These are phyloP conservation scores for Lepidochrysops patricia DNA, from an alignment of 2,888 invertebrate species.

Conservation along the genomic window DNA sequence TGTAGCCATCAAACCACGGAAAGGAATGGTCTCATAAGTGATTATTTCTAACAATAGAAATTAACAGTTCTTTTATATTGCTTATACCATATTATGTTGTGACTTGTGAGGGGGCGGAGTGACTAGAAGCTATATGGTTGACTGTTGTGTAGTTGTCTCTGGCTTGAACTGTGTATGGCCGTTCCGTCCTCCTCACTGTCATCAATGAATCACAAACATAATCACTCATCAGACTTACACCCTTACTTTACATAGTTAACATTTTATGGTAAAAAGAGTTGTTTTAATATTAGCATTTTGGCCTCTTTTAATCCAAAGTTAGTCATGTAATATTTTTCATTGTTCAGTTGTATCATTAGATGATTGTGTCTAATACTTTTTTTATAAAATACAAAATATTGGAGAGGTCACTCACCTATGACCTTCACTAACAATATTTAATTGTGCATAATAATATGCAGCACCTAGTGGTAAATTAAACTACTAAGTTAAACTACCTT, in stretches of 20 bases:
- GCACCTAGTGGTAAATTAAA: no score
- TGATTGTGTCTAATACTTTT: no score
- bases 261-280: slow-evolving; percentile 56
- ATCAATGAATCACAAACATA: slow-evolving; percentile 21
- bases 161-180: slow-evolving; percentile 56
- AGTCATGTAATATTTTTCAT: no score
- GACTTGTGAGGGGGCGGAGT: slow-evolving; percentile 34
- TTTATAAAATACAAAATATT: no score
- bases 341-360: no score
- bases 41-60: slow-evolving; percentile 26
- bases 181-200: slow-evolving; percentile 20
- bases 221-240: slow-evolving; percentile 30
- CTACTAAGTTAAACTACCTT: no score
- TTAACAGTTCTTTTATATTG: slow-evolving; percentile 12
- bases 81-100: slow-evolving; percentile 10
- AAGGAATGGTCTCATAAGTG: slow-evolving; percentile 33
- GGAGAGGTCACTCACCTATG: no score
- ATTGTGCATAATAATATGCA: no score
- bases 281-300: slow-evolving; percentile 43
- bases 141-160: slow-evolving; percentile 67
- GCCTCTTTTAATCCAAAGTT: slow-evolving; percentile 30
- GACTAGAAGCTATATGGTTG: slow-evolving; percentile 50
- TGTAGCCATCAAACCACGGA: slow-evolving; percentile 35
- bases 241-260: slow-evolving; percentile 42
- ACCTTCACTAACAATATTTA: no score